A percentile compares a stretch with the other conserved stretches of the same genome.
phyloP scores from a whole-genome alignment of 1,140 invertebrate genomes.

The Zaprionus ornatus region DNA sequence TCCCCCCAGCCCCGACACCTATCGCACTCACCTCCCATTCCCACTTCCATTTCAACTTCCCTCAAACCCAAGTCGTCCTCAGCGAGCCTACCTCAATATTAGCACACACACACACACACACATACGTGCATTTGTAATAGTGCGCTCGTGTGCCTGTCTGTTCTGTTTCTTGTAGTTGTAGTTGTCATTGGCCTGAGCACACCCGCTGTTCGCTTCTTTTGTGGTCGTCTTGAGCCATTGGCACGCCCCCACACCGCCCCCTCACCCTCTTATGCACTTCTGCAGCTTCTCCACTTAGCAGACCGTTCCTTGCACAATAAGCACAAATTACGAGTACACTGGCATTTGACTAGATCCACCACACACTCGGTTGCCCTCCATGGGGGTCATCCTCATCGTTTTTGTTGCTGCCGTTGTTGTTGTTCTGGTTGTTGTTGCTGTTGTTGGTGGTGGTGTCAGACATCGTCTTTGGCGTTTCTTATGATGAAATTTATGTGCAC shows the following conservation, averaged over 20 bases:
- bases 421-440: constrained; percentile 9
- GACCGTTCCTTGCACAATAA: constrained; percentile 61
- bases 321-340: constrained; percentile 73
- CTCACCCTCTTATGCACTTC: neutral
- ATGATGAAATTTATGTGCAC: constrained; percentile 71
- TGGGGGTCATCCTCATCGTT: constrained; percentile 55
- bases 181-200: constrained; percentile 24
- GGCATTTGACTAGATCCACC: constrained; percentile 39
- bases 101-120: constrained; percentile 43
- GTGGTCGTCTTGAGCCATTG: constrained; percentile 53
- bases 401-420: constrained; percentile 12
- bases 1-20: neutral
- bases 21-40: neutral
- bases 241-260: neutral
- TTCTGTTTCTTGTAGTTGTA: constrained; percentile 18
- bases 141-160: constrained; percentile 11
- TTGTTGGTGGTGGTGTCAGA: neutral
- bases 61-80: constrained; percentile 2
- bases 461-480: constrained; percentile 66
- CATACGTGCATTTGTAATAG: neutral
- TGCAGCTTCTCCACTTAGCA: neutral
- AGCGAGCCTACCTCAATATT: constrained; percentile 75
- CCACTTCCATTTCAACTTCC: neutral
- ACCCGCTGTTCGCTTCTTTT: constrained; percentile 71
- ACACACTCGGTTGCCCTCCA: constrained; percentile 52